A percentile compares a stretch with the other conserved stretches of the same genome.
phyloP scores from a whole-genome alignment of 2,113 vertebrate genomes.

The Illadopsis cleaveri region DNA sequence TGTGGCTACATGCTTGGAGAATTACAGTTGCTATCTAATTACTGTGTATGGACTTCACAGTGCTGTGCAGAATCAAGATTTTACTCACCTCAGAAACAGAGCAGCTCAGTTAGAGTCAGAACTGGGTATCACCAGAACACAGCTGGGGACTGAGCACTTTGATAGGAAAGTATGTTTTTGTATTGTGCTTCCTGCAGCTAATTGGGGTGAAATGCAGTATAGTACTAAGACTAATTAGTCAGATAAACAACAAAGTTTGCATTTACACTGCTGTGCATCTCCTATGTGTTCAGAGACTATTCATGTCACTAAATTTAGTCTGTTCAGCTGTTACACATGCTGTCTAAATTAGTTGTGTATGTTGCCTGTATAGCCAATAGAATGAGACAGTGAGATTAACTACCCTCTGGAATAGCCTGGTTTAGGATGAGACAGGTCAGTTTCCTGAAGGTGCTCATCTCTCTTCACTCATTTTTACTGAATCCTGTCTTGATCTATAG shows the following conservation, averaged over 20 bases:
- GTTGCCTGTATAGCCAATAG: not conserved
- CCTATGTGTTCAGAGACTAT: not conserved
- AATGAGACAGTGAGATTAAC: not conserved
- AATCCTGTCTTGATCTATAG: not conserved
- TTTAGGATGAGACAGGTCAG: not conserved
- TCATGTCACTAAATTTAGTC: not conserved
- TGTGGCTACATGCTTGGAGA: not conserved
- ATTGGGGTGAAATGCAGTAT: not conserved
- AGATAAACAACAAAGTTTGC: not conserved
- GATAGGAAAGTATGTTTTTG: constrained; percentile 74
- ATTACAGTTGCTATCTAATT: not conserved
- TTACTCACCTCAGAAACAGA: constrained; percentile 78
- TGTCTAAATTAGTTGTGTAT: not conserved
- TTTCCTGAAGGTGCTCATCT: not conserved
- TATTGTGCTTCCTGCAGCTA: not conserved
- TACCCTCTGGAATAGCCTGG: not conserved
- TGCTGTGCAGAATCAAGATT: constrained; percentile 68
- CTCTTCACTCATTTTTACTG: not conserved
- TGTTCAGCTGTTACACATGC: not conserved
- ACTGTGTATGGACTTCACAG: constrained; percentile 36
- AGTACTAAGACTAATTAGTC: not conserved
- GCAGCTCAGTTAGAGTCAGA: constrained; percentile 75
- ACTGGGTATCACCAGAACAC: constrained; percentile 78
- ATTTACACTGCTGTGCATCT: not conserved
- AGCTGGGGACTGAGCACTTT: constrained; percentile 77